Base-by-base conservation (phyloP, 1,140 invertebrate species). In the Drosophila navojoa region DNA sequence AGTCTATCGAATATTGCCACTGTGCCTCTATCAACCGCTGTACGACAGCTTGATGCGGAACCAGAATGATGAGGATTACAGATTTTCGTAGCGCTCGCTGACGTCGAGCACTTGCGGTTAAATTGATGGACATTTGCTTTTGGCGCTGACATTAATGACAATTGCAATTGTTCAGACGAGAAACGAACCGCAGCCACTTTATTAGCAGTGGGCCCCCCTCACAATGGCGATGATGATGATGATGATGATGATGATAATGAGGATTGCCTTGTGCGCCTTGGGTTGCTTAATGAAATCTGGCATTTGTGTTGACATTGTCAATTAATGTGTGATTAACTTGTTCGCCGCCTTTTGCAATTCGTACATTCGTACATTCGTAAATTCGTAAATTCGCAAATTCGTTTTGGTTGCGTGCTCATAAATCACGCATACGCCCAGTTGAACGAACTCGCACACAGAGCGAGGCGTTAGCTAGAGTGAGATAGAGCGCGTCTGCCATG, bases 341-440 rank as follows among this genome's bases (percentile, higher is more conserved):
- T 76, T 63, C 55, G 58, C 63, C 19, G 42, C 47, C 25, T 32
- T 53, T 60, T 67, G 68, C 38, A 7, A 53, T 9, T 61, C 47
- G 47, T 6, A 6, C n/a, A 27, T 25, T 52, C 25, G 49, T 11
- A 38, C 5, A 53, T 10, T 61, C 47, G 47, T 5, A 44, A 27
- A 27, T 25, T 50, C 22, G 47, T 40, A 5, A 16, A 25, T 13
- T 29, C 5, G 19, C 19, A 22, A 22, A 22, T 57, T 19, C 67
- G 45, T 35, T 47, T 22, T 19, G 11, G 27, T 61, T 80, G 86
- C 76, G 81, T 81, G 78, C 57, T 52, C 66, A 87, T 79, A 87
- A 84, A 84, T 87, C 82, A 89, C 84, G 79, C 79, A 87, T 79
- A 80, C 79, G 84, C 79, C 73, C 76, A 79, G 84, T 89, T 89